Evolutionary conservation across 2,113 vertebrate genomes (phyloP).

Genomic region (Nestor notabilis): DNA sequence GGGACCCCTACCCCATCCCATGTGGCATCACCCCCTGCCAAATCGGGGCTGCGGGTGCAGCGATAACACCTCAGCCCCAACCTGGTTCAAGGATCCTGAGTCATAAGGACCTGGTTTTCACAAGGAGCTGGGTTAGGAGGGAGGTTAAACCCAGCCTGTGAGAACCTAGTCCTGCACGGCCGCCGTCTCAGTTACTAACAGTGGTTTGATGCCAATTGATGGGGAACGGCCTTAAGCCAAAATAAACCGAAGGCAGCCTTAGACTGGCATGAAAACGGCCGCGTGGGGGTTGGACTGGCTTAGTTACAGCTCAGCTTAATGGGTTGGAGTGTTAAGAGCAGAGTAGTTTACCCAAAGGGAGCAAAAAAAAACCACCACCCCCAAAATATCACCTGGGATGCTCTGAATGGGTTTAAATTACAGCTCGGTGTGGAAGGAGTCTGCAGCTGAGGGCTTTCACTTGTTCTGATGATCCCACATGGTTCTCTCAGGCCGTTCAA

Average conservation of each 20-base stretch:
- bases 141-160: background rate
- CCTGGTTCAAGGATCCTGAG: background rate
- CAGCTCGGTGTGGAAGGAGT: background rate
- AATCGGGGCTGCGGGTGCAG: background rate
- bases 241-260: background rate
- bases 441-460: background rate
- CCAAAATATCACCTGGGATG: background rate
- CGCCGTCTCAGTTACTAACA: background rate
- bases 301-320: background rate
- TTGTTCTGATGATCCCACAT: background rate
- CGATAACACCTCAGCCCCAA: background rate
- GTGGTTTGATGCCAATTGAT: background rate
- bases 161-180: background rate
- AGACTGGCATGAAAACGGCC: background rate
- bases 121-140: background rate
- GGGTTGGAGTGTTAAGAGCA: background rate
- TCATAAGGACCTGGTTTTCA: background rate
- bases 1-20: background rate
- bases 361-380: background rate
- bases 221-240: background rate
- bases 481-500: background rate
- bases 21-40: background rate
- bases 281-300: background rate
- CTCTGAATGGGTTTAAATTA: background rate
- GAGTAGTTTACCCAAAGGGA: background rate